Percentiles rank a stretch among this genome's conserved stretches.
Evolutionary conservation across 2,888 invertebrate genomes (phyloP).

Genomic region (Chorisops tibialis): DNA sequence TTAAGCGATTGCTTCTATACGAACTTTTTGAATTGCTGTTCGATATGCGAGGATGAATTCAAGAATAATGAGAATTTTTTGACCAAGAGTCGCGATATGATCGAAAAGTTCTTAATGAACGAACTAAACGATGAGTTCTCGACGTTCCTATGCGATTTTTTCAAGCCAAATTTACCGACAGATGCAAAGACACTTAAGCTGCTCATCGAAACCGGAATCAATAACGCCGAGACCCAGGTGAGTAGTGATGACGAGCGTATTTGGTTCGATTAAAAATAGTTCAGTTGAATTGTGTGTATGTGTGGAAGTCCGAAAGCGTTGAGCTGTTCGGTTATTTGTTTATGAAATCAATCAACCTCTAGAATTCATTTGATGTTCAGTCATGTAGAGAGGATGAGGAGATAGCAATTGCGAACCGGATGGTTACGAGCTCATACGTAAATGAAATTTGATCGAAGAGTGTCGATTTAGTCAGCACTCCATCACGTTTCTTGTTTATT

Average conservation of each 20-base stretch:
- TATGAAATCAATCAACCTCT: too few species aligned
- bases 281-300: too few species aligned
- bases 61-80: conserved; percentile 49
- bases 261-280: too few species aligned
- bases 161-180: conserved; percentile 61
- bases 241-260: conserved; percentile 16
- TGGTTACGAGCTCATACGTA: too few species aligned
- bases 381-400: too few species aligned
- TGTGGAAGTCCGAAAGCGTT: too few species aligned
- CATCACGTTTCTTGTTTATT: not conserved
- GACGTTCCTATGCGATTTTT: conserved; percentile 54
- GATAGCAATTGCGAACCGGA: too few species aligned
- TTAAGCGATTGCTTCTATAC: conserved; percentile 52
- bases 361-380: too few species aligned
- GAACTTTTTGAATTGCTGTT: conserved; percentile 54
- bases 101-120: conserved; percentile 51
- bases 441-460: too few species aligned
- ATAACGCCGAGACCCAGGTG: conserved; percentile 50
- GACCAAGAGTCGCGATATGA: conserved; percentile 48
- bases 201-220: conserved; percentile 72
- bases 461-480: too few species aligned
- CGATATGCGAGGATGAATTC: conserved; percentile 49
- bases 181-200: conserved; percentile 70
- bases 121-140: conserved; percentile 49
- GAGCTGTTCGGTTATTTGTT: too few species aligned